phyloP scores from a whole-genome alignment of 2,888 invertebrate species.

The Thymelicus lineola region DNA sequence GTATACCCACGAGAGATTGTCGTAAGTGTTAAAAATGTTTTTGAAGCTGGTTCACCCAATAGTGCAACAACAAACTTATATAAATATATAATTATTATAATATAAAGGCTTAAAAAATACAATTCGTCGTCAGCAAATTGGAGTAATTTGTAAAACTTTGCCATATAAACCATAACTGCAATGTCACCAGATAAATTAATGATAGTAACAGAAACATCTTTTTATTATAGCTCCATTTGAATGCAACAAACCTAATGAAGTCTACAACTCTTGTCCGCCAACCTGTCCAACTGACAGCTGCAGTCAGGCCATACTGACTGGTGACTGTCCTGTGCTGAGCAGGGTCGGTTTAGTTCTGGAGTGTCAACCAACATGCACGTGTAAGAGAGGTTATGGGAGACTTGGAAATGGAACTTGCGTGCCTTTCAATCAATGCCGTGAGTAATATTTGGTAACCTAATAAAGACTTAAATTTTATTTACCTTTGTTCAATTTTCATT shows the following conservation, averaged over 20 bases:
- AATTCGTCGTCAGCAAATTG: too few relatives aligned
- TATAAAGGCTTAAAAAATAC: too few relatives aligned
- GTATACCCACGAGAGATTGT: slow-evolving; percentile 50
- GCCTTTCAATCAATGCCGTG: slow-evolving; percentile 49
- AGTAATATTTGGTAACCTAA: slow-evolving; percentile 35
- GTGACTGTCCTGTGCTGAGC: slow-evolving; percentile 46
- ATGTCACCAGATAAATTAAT: background rate
- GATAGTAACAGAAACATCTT: background rate
- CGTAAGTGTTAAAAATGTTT: slow-evolving; percentile 47
- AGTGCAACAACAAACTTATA: too few relatives aligned
- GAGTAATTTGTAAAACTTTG: too few relatives aligned
- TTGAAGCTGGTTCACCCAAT: background rate
- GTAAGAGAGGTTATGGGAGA: slow-evolving; percentile 48
- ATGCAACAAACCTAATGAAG: slow-evolving; percentile 47
- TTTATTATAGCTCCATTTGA: slow-evolving; percentile 50
- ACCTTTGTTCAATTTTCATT: too few relatives aligned
- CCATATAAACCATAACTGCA: too few relatives aligned
- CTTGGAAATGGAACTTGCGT: slow-evolving; percentile 47
- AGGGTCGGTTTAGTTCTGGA: slow-evolving; percentile 43
- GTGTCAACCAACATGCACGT: slow-evolving; percentile 51
- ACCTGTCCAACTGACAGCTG: slow-evolving; percentile 53
- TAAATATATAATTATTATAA: too few relatives aligned
- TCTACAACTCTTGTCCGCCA: slow-evolving; percentile 46
- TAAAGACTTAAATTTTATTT: too few relatives aligned
- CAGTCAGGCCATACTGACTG: slow-evolving; percentile 46